Evolutionary conservation across 2,113 vertebrate species (phyloP).

Genomic region (Centropus bengalensis): DNA sequence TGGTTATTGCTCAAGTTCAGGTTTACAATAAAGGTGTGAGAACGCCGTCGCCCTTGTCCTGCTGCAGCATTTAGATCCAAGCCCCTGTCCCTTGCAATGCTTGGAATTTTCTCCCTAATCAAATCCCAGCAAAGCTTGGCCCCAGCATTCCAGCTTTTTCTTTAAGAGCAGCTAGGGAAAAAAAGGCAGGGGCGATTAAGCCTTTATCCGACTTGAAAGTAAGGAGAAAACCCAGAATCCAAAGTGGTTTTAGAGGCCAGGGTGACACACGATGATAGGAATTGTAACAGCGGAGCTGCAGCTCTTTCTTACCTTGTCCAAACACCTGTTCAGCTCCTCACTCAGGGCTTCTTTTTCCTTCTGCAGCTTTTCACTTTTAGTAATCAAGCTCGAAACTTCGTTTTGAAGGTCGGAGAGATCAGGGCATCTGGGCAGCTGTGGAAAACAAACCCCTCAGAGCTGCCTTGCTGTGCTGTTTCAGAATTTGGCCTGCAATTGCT

Average conservation of each 20-base stretch:
- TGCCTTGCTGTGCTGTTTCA: neutral
- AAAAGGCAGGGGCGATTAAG: neutral
- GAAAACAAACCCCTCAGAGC: neutral
- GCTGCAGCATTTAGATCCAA: neutral
- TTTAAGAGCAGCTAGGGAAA: neutral
- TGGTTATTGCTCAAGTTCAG: neutral
- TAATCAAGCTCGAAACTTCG: slow-evolving; percentile 70
- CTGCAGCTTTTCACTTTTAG: slow-evolving; percentile 77
- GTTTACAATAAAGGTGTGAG: neutral
- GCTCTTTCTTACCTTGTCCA: slow-evolving; percentile 77
- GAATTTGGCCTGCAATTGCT: neutral
- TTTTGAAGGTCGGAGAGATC: slow-evolving; percentile 75
- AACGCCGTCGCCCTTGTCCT: slow-evolving; percentile 26
- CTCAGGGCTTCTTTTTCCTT: slow-evolving; percentile 81
- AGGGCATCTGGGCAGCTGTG: slow-evolving; percentile 70
- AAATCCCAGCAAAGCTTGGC: neutral
- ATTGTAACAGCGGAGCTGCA: neutral
- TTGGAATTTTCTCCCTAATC: neutral
- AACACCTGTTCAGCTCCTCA: slow-evolving; percentile 77
- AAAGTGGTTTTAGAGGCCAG: neutral
- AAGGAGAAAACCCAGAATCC: neutral
- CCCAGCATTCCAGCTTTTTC: neutral
- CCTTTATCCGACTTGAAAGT: neutral
- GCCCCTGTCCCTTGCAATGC: neutral
- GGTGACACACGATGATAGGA: neutral